Base-by-base conservation (phyloP, 2,113 vertebrate species). In the Corythoichthys intestinalis region DNA sequence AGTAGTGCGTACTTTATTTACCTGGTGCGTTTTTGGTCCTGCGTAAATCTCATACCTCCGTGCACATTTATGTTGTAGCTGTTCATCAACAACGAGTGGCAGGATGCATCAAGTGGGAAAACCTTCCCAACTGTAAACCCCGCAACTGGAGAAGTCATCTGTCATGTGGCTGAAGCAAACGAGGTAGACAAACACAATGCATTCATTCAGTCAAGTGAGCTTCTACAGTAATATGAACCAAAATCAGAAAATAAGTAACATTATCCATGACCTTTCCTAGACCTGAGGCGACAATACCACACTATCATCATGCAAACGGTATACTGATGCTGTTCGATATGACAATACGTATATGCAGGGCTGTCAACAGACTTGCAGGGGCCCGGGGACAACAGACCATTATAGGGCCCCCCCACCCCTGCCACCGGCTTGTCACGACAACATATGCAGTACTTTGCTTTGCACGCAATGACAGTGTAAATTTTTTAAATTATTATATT, bases 71-170 rank as follows among this genome's bases (percentile, higher is more conserved):
- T 8, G 11, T 11, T 80, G 79, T 86, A 99, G 96, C 94, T 99
- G 69, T 99, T 99, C 75, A 98, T 99, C 74, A 95, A 97, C 78
- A 99, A 99, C 0, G 90, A 96, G 34, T 99, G 96, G 96, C 94
- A 96, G 0, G 93, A 98, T 44, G 93, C 97, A 0, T 57, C 83
- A 66, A 97, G 93, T 74, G 95, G 94, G 83, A 97, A 94, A 85
- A 96, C 93, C 0, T 99, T 98, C 78, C 93, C 96, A 0, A 91
- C 95, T 0, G 49, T 98, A 89, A 98, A 98, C 73, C 97, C 97
- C 0, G 81, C 96, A 7, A 98, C 95, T 0, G 96, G 94, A 49
- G 95, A 98, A 47, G 87, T 96, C 64, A 97, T 99, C 84, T 97
- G 95, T 77, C 93, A 98, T 17, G 94, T 99, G 2, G 96, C 96